These are phyloP conservation scores for Tenthredo notha DNA, from an alignment of 2,888 invertebrate species.

Conservation along the genomic window DNA sequence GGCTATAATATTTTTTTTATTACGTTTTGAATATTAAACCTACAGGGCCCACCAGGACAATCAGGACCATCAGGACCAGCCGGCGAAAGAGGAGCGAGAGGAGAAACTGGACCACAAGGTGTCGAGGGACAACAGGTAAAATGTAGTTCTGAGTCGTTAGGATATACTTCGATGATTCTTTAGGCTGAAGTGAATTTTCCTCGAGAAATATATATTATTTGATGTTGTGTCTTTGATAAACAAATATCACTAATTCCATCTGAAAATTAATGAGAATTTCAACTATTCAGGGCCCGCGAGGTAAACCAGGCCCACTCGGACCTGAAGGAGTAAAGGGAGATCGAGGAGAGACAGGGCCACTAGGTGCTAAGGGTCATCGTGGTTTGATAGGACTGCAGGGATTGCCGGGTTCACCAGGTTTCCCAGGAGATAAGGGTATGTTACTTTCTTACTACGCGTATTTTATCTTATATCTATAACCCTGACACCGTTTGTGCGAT, in stretches of 20 bases:
- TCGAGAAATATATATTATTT: background rate
- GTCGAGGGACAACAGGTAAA: conserved; percentile 84
- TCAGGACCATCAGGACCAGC: conserved; percentile 84
- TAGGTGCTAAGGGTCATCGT: conserved; percentile 90
- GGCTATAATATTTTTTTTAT: background rate
- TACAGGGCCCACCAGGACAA: conserved; percentile 85
- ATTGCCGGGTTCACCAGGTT: conserved; percentile 85
- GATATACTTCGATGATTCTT: background rate
- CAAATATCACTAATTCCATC: background rate
- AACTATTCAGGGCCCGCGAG: conserved; percentile 83
- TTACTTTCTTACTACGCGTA: background rate
- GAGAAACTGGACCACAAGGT: conserved; percentile 88
- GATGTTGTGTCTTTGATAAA: background rate
- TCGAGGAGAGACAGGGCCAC: conserved; percentile 82
- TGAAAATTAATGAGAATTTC: background rate
- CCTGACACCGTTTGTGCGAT: background rate
- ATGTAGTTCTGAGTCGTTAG: background rate
- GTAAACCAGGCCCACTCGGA: conserved; percentile 89
- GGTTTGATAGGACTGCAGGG: conserved; percentile 93
- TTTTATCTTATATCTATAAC: background rate
- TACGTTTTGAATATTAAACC: background rate
- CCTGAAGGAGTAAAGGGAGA: conserved; percentile 86
- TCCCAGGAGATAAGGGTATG: conserved; percentile 83
- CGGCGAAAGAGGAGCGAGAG: conserved; percentile 87
- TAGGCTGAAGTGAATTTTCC: background rate